phyloP scores from a whole-genome alignment of 2,888 invertebrate genomes.

The Drosophila seclusa region DNA sequence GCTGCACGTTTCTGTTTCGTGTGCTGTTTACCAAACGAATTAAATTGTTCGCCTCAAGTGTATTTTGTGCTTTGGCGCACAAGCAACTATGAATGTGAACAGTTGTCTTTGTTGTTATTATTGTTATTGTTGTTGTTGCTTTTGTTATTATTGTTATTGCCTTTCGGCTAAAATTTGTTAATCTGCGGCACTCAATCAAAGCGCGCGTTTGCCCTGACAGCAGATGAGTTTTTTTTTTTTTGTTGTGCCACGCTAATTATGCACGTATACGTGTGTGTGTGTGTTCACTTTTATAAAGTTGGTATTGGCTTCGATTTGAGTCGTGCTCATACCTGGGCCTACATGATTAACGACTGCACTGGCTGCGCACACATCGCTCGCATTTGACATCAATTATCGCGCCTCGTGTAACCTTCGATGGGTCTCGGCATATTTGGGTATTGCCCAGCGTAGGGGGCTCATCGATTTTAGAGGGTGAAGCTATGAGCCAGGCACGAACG shows the following conservation, averaged over 20 bases:
- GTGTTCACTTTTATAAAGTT: conserved; percentile 56
- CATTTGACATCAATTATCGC: conserved; percentile 81
- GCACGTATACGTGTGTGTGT: conserved; percentile 48
- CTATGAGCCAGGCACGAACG: conserved; percentile 44
- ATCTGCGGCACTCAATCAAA: conserved; percentile 78
- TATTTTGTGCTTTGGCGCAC: conserved; percentile 77
- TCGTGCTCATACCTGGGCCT: conserved; percentile 48
- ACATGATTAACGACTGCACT: conserved; percentile 68
- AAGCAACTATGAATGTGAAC: conserved; percentile 41
- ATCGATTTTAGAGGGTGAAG: conserved; percentile 45
- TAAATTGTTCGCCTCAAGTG: conserved; percentile 81
- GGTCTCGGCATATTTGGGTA: not conserved
- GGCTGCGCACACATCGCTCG: conserved; percentile 48
- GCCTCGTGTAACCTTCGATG: conserved; percentile 40
- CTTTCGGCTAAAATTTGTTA: conserved; percentile 66
- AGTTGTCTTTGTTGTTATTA: not conserved
- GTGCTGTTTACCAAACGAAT: conserved; percentile 78
- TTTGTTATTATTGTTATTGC: conserved; percentile 45
- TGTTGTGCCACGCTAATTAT: conserved; percentile 64
- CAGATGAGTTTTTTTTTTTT: conserved; percentile 28
- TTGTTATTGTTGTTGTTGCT: conserved; percentile 13
- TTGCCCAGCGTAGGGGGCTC: not conserved
- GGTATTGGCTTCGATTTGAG: conserved; percentile 30
- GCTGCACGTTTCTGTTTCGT: conserved; percentile 61
- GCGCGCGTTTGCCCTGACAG: conserved; percentile 44